Conservation (phyloP, 2,797 vertebrate species). For the Myotis planiceps region DNA sequence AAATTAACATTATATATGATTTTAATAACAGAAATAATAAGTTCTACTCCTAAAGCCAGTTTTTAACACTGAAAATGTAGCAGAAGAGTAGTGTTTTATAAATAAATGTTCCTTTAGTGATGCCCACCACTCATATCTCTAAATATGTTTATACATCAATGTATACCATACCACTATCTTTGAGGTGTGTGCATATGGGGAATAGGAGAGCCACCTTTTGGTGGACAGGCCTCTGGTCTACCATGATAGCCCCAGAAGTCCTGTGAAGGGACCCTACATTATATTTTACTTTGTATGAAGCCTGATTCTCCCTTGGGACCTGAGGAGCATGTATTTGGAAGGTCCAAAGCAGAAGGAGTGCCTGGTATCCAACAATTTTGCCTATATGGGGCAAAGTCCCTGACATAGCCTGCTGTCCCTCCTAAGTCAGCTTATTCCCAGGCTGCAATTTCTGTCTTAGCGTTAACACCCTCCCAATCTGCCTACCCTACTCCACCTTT, state of each 20-base stretch:
- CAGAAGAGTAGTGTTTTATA: neutral
- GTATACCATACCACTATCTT: neutral
- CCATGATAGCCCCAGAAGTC: neutral
- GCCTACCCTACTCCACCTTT: neutral
- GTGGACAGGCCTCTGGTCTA: neutral
- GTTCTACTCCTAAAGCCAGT: neutral
- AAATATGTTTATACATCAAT: neutral
- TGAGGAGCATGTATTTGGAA: neutral
- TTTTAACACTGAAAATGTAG: neutral
- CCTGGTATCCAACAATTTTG: neutral
- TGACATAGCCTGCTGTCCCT: neutral
- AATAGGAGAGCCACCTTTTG: neutral
- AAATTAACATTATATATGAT: neutral
- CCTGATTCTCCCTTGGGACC: neutral
- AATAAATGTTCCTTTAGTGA: neutral
- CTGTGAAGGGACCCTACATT: neutral
- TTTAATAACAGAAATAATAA: slow-evolving; percentile 30
- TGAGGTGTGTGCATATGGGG: fast-evolving
- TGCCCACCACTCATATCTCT: neutral
- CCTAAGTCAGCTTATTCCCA: neutral
- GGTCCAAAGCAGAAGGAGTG: neutral
- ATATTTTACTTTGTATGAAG: neutral
- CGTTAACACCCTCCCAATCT: neutral
- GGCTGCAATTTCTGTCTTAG: too few relatives aligned
- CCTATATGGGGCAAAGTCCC: neutral